Evolutionary conservation across 1,140 invertebrate genomes (phyloP).

Genomic region (Pomacea maculata): DNA sequence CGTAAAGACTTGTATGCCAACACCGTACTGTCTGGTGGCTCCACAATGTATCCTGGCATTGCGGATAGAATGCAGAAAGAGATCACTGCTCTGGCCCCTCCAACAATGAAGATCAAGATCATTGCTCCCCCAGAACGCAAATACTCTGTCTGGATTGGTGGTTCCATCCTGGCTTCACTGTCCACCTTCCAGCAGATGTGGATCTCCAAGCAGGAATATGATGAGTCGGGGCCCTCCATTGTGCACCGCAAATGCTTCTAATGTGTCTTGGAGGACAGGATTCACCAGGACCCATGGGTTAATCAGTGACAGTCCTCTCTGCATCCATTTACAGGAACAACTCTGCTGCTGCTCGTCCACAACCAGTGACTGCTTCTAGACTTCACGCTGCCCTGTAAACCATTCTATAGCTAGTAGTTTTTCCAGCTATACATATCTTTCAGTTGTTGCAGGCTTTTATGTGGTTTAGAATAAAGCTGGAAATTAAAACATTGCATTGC

Average conservation of each 20-base stretch:
- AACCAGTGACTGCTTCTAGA: no score
- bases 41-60: conserved; percentile 68
- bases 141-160: conserved; percentile 58
- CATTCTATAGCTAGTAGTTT: no score
- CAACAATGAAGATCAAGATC: conserved; percentile 63
- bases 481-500: no score
- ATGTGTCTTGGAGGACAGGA: conserved; percentile 55
- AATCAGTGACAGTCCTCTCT: neutral
- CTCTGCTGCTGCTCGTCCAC: conserved; percentile 11
- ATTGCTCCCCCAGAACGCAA: conserved; percentile 64
- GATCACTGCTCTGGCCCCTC: conserved; percentile 62
- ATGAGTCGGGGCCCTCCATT: conserved; percentile 87
- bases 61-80: conserved; percentile 66
- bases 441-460: no score
- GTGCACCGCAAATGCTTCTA: conserved; percentile 79
- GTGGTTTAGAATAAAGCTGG: no score
- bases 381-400: no score
- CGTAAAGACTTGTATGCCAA: conserved; percentile 89
- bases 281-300: neutral
- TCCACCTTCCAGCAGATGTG: conserved; percentile 75
- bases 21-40: conserved; percentile 65
- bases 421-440: no score
- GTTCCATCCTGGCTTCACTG: conserved; percentile 72
- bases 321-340: neutral
- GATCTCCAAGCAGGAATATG: conserved; percentile 78